A percentile compares a stretch with the other conserved stretches of the same genome.
phyloP scores from a whole-genome alignment of 2,113 vertebrate genomes.

The Sisor rabdophorus region DNA sequence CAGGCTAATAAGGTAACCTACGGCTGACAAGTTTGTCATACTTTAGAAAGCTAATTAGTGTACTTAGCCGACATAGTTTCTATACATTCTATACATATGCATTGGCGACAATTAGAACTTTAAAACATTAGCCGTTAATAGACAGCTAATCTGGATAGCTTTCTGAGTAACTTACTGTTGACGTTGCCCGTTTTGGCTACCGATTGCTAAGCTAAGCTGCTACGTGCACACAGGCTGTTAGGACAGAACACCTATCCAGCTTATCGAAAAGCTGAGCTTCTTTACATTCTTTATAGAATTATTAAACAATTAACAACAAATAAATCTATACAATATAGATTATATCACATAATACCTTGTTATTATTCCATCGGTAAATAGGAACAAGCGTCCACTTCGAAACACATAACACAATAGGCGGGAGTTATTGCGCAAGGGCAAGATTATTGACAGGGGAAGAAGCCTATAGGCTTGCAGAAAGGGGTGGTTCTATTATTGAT shows the following conservation, averaged over 20 bases:
- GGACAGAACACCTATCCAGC: neutral
- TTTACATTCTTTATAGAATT: neutral
- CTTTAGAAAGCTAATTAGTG: neutral
- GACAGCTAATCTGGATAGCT: neutral
- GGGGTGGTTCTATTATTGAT: constrained; percentile 22
- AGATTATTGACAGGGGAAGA: constrained; percentile 14
- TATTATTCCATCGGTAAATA: constrained; percentile 28
- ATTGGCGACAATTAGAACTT: neutral
- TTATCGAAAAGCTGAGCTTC: neutral
- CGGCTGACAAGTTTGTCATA: neutral
- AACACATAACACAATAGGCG: constrained; percentile 38
- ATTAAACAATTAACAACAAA: neutral
- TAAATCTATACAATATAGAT: neutral
- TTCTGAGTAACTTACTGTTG: neutral
- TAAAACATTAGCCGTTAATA: neutral
- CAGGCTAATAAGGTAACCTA: neutral
- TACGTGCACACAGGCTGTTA: neutral
- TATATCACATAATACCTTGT: constrained; percentile 24
- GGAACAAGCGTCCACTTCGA: constrained; percentile 32
- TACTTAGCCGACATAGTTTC: neutral
- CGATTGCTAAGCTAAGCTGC: constrained; percentile 15
- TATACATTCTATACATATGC: neutral
- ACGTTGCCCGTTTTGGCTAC: neutral
- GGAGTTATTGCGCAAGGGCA: constrained; percentile 31
- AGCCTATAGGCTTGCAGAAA: constrained; percentile 10